Percentiles rank a stretch among this genome's conserved stretches.
These are phyloP conservation scores for Crenuchus spilurus DNA, from an alignment of 2,797 vertebrate species.

Conservation along the genomic window DNA sequence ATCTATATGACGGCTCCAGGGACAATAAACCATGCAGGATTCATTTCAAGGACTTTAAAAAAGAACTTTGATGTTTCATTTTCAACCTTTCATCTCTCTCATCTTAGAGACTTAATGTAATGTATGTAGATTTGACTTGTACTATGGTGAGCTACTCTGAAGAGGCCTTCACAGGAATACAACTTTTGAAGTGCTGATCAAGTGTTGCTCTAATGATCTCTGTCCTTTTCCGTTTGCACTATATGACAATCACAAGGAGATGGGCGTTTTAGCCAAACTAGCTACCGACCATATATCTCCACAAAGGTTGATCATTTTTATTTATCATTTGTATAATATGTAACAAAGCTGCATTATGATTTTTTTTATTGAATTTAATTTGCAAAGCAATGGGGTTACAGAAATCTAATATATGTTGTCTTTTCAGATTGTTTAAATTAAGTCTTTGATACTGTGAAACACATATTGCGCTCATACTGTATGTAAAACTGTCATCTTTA, in stretches of 20 bases:
- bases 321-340: conserved; percentile 89
- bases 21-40: conserved; percentile 27
- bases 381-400: conserved; percentile 87
- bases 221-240: conserved; percentile 71
- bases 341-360: conserved; percentile 75
- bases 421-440: conserved; percentile 90
- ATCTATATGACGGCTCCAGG: conserved; percentile 56
- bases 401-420: conserved; percentile 89
- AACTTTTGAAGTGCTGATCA: conserved; percentile 78
- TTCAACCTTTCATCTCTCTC: conserved; percentile 23
- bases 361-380: conserved; percentile 92
- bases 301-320: conserved; percentile 81
- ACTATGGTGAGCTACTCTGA: conserved; percentile 24
- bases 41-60: conserved; percentile 31
- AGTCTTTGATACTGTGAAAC: conserved; percentile 92
- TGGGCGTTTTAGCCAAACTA: conserved; percentile 75
- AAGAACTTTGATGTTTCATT: conserved; percentile 18
- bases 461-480: conserved; percentile 65
- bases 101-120: conserved; percentile 24
- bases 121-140: conserved; percentile 29
- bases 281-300: conserved; percentile 64
- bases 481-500: conserved; percentile 59
- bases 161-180: conserved; percentile 75
- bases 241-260: conserved; percentile 90
- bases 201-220: conserved; percentile 37